phyloP scores from a whole-genome alignment of 2,797 vertebrate species.

The Trachurus trachurus region DNA sequence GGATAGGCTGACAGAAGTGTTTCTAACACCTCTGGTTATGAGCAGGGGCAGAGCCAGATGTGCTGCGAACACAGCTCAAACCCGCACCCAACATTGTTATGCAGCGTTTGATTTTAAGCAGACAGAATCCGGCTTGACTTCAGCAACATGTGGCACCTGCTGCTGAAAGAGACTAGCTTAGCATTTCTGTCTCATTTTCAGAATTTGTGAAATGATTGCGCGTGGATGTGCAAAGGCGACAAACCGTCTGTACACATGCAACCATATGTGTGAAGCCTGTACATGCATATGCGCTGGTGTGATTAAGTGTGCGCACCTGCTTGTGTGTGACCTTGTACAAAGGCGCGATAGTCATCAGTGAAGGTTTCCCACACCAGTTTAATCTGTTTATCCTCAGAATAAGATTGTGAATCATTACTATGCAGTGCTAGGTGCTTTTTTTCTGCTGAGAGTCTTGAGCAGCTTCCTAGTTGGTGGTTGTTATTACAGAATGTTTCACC shows the following conservation, averaged over 20 bases:
- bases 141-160: constrained; percentile 46
- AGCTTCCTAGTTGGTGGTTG: constrained; percentile 60
- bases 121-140: constrained; percentile 29
- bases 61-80: constrained; percentile 74
- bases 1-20: constrained; percentile 68
- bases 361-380: constrained; percentile 68
- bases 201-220: constrained; percentile 7
- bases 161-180: constrained; percentile 15
- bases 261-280: neutral
- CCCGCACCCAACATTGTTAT: constrained; percentile 36
- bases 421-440: constrained; percentile 53
- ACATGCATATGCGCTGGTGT: neutral
- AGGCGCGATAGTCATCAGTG: constrained; percentile 50
- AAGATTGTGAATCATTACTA: constrained; percentile 70
- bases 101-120: constrained; percentile 36
- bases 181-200: constrained; percentile 4
- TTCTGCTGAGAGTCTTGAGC: constrained; percentile 45
- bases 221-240: constrained; percentile 4
- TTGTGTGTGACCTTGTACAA: constrained; percentile 63
- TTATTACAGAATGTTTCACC: constrained; percentile 75
- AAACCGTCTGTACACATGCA: constrained; percentile 7
- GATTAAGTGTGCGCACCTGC: constrained; percentile 19
- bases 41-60: constrained; percentile 81
- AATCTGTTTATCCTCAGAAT: constrained; percentile 74
- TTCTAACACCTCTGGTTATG: constrained; percentile 78